A percentile compares a stretch with the other conserved stretches of the same genome.
Evolutionary conservation across 2,888 invertebrate genomes (phyloP).

Genomic region (Rhogogaster chlorosoma): DNA sequence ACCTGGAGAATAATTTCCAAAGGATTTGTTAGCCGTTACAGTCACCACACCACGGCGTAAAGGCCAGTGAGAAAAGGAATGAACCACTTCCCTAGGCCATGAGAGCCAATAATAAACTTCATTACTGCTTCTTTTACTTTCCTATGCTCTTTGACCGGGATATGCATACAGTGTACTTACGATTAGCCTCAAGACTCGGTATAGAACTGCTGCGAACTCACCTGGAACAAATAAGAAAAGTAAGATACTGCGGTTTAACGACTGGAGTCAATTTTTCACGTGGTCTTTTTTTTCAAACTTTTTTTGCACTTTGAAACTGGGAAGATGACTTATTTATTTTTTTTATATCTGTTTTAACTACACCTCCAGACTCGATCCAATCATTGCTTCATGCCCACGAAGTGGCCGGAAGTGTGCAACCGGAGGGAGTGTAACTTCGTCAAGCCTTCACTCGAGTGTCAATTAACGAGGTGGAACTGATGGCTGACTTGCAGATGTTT

Average conservation of each 20-base stretch:
- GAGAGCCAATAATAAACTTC: not conserved
- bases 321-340: not conserved
- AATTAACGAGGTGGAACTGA: constrained; percentile 27
- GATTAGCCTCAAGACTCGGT: not conserved
- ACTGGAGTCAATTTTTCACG: not conserved
- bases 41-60: not conserved
- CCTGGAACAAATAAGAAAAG: not conserved
- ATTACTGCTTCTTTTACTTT: not conserved
- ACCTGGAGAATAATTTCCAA: not conserved
- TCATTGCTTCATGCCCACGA: not conserved
- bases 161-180: not conserved
- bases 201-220: not conserved
- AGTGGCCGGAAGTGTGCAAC: not conserved
- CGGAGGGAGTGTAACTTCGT: constrained; percentile 13
- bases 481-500: constrained; percentile 38
- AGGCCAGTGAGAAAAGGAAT: not conserved
- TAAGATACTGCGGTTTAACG: not conserved
- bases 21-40: not conserved
- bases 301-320: not conserved
- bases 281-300: not conserved
- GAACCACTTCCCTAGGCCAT: not conserved
- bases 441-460: constrained; percentile 33
- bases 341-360: not conserved
- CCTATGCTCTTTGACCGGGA: not conserved
- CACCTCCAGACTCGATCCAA: not conserved